A percentile compares a stretch with the other conserved stretches of the same genome.
Conservation (phyloP, 2,113 vertebrate genomes). For the Axis porcinus region DNA sequence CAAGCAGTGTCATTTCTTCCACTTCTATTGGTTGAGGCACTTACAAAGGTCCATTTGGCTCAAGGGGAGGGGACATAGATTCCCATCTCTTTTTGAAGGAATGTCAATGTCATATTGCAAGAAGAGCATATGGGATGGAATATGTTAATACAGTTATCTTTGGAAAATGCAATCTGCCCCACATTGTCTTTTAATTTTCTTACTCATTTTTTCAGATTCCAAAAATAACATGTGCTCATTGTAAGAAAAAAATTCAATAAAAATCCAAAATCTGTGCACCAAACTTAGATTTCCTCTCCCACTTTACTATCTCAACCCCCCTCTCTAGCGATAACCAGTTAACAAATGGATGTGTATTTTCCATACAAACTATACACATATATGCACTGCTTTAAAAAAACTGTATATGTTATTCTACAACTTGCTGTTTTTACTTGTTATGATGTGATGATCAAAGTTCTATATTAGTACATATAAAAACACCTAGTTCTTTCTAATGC, state of each 20-base stretch:
- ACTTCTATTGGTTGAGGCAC: not conserved
- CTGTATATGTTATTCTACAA: not conserved
- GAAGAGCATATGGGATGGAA: not conserved
- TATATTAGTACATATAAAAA: not conserved
- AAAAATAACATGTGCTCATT: not conserved
- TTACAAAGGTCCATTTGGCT: not conserved
- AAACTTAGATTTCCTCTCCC: constrained; percentile 7
- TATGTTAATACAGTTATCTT: not conserved
- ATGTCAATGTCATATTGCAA: not conserved
- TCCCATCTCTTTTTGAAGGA: not conserved
- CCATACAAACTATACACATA: not conserved
- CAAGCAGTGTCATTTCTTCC: not conserved
- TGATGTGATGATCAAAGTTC: not conserved
- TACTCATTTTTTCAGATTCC: not conserved
- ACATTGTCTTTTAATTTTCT: not conserved
- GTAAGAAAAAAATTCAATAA: constrained; percentile 3
- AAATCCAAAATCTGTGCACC: constrained; percentile 22
- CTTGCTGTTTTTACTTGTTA: not conserved
- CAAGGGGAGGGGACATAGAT: not conserved
- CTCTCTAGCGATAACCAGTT: not conserved
- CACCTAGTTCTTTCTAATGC: not conserved
- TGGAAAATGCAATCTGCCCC: not conserved
- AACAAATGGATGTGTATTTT: not conserved
- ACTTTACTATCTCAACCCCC: not conserved
- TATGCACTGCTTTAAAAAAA: not conserved